These are phyloP conservation scores for Rhinogobius similis DNA, from an alignment of 2,113 vertebrate genomes.

Conservation along the genomic window DNA sequence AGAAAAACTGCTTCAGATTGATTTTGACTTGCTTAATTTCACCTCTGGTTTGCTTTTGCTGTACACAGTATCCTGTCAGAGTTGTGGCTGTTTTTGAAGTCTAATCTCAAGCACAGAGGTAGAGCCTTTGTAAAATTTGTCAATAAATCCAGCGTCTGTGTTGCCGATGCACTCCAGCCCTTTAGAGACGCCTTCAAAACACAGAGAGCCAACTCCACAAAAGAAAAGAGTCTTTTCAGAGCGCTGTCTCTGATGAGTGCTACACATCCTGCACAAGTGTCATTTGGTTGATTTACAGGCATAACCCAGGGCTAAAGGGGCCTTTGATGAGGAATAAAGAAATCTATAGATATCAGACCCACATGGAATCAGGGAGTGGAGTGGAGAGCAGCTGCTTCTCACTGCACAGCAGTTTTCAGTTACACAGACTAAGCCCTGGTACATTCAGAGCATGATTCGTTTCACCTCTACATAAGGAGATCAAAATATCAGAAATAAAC, in stretches of 20 bases:
- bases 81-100: constrained; percentile 47
- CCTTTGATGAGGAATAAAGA: constrained; percentile 62
- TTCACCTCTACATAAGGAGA: neutral
- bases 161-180: constrained; percentile 31
- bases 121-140: constrained; percentile 56
- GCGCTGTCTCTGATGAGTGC: constrained; percentile 47
- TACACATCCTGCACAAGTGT: constrained; percentile 54
- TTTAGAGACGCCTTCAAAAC: constrained; percentile 59
- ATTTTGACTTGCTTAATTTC: neutral
- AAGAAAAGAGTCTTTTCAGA: constrained; percentile 53
- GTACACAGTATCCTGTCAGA: constrained; percentile 31
- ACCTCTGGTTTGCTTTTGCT: constrained; percentile 21
- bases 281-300: constrained; percentile 68
- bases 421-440: neutral
- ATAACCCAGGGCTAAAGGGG: constrained; percentile 54
- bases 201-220: constrained; percentile 47
- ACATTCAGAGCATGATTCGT: neutral
- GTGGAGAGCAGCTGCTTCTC: constrained; percentile 15
- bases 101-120: constrained; percentile 63
- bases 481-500: too few relatives aligned
- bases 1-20: neutral
- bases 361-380: constrained; percentile 28
- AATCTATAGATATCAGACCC: constrained; percentile 50
- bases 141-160: constrained; percentile 42
- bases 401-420: constrained; percentile 51